Conservation (phyloP, 2,888 invertebrate genomes). For the Athalia circularis region DNA sequence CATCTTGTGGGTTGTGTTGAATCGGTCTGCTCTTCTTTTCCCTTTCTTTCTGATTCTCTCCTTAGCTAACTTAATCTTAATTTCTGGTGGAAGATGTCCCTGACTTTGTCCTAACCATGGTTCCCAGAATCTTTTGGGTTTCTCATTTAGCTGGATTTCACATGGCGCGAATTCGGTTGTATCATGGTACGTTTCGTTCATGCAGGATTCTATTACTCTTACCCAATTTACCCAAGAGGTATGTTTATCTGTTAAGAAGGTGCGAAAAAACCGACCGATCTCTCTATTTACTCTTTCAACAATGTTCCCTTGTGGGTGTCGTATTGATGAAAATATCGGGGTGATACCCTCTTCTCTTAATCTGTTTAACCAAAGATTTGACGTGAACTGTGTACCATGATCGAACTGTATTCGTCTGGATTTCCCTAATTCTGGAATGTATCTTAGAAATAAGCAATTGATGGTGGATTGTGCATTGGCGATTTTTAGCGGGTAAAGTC, state of each 20-base stretch:
- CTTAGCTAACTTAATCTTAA: not conserved
- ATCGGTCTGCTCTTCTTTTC: not conserved
- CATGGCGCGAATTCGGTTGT: not conserved
- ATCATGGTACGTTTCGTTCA: not conserved
- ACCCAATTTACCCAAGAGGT: not conserved
- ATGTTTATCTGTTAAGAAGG: too few relatives aligned
- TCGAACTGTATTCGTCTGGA: not conserved
- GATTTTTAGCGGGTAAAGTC: not conserved
- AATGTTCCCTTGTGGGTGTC: too few relatives aligned
- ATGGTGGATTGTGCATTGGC: not conserved
- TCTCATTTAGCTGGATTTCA: not conserved
- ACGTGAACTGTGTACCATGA: too few relatives aligned
- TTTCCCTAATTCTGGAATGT: not conserved
- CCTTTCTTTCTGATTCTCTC: not conserved
- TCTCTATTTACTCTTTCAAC: too few relatives aligned
- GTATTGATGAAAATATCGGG: too few relatives aligned
- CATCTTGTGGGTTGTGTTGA: not conserved
- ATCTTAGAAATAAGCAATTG: not conserved
- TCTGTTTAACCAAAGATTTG: too few relatives aligned
- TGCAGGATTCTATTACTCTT: not conserved
- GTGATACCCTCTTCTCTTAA: too few relatives aligned
- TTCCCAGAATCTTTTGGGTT: not conserved
- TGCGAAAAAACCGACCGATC: too few relatives aligned
- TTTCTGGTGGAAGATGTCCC: not conserved
- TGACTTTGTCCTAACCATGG: not conserved